These are phyloP conservation scores for Caradrina kadenii DNA, from an alignment of 2,888 invertebrate species.

Conservation along the genomic window DNA sequence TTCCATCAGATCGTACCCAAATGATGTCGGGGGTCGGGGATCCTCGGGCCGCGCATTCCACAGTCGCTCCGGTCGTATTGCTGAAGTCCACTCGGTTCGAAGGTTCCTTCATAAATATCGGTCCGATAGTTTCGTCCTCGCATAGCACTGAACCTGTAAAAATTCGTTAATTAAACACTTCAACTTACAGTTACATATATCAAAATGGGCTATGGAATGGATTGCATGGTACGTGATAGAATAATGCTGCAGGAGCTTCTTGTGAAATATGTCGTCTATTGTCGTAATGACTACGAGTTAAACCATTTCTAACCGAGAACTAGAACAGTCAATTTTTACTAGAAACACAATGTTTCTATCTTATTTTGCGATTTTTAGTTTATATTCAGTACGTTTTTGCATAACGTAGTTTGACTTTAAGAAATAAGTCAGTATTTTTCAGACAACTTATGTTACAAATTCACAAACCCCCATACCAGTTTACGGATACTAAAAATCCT, in stretches of 20 bases:
- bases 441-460: constrained; percentile 24
- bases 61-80: constrained; percentile 97
- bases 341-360: too few relatives aligned
- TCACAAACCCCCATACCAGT: constrained; percentile 61
- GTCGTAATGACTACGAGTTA: constrained; percentile 3
- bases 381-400: too few relatives aligned
- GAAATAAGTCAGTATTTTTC: neutral
- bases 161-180: constrained; percentile 10
- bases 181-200: too few relatives aligned
- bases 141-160: constrained; percentile 86
- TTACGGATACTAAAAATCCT: constrained; percentile 72
- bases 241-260: constrained; percentile 5
- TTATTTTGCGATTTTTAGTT: too few relatives aligned
- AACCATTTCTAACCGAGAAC: constrained; percentile 32
- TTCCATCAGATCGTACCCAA: constrained; percentile 97
- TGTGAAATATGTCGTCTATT: neutral
- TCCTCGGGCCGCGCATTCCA: constrained; percentile 97
- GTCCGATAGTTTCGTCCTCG: constrained; percentile 96
- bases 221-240: neutral
- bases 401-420: too few relatives aligned
- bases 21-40: constrained; percentile 97
- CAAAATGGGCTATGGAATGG: constrained; percentile 4
- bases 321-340: neutral
- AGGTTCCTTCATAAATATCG: constrained; percentile 97
- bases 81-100: constrained; percentile 98